Evolutionary conservation across 2,113 vertebrate species (phyloP), one percentile per base, ranked within the genome.

Genomic region (Melozone crissalis): DNA sequence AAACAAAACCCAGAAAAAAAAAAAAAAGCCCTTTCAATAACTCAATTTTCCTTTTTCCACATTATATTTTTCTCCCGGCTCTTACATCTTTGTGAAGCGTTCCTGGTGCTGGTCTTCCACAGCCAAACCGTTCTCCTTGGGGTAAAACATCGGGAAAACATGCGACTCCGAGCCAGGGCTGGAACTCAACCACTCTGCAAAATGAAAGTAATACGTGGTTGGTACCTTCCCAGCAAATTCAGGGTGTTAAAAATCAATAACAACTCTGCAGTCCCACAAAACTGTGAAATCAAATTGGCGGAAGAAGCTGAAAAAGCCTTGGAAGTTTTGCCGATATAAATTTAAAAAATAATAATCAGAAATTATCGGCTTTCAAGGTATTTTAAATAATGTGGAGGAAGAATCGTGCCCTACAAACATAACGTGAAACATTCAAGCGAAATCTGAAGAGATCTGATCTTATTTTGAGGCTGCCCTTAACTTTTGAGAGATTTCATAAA

Each of bases 141-240:
- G 83, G 57, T 52, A 90, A 96, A 95, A 78, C 85, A 59, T 37
- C 11, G 23, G 89, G 77, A 90, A 94, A 96, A 93, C 44, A 84
- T 0, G 0, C 8, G 0, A 74, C 47, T 35, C 41, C 0, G 6
- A 94, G 85, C 79, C 76, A 74, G 80, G 28, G 9, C 39, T 44
- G 79, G 57, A 54, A 54, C 30, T 20, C 41, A 72, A 37, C 39
- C 3, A 4, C 72, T 90, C 47, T 3, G 5, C 84, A 95, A 97
- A 97, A 71, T 55, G 96, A 95, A 97, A 98, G 94, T 69, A 39
- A 72, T 39, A 12, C 0, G 1, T 2, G 5, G 46, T 61, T 76
- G 49, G 27, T 35, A 51, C 61, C 74, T 95, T 86, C 62, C 9
- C 7, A 7, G 43, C 5, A 8, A 94, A 62, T 74, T 84, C 15